Conservation (phyloP, 2,797 vertebrate species). For the Helarctos malayanus region DNA sequence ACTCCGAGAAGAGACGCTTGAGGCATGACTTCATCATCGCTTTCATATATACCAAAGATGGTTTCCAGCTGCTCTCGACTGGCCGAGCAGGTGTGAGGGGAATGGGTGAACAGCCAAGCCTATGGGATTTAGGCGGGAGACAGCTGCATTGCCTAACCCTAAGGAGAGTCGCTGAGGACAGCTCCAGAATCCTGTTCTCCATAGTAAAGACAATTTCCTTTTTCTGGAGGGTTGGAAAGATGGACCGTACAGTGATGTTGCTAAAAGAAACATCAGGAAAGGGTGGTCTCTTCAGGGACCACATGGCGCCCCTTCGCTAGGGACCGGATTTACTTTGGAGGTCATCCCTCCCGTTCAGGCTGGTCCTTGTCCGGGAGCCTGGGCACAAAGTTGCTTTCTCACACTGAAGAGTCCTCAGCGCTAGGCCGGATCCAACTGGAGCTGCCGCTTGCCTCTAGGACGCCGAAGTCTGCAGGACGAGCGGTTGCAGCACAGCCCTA, state of each 20-base stretch:
- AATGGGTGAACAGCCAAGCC: neutral
- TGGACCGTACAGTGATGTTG: neutral
- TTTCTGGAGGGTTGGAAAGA: neutral
- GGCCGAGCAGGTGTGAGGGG: neutral
- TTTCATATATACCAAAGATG: neutral
- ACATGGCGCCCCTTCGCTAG: rapidly evolving
- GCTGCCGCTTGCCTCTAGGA: neutral
- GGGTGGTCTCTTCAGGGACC: neutral
- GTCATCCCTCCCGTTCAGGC: neutral
- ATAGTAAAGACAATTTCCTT: neutral
- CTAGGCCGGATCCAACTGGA: neutral
- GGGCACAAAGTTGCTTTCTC: neutral
- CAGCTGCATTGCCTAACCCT: neutral
- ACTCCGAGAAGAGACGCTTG: neutral
- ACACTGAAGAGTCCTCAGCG: neutral
- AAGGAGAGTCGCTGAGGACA: neutral
- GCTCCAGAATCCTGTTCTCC: neutral
- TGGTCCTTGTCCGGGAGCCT: neutral
- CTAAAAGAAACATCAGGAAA: neutral
- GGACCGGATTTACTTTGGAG: neutral
- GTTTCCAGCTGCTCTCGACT: conserved; percentile 36
- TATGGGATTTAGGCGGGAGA: neutral
- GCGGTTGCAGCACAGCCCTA: neutral
- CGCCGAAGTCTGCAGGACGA: neutral
- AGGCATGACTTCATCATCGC: neutral